Evolutionary conservation across 2,113 vertebrate genomes (phyloP), one percentile per base, ranked within the genome.

Genomic region (Coregonus clupeaformis): DNA sequence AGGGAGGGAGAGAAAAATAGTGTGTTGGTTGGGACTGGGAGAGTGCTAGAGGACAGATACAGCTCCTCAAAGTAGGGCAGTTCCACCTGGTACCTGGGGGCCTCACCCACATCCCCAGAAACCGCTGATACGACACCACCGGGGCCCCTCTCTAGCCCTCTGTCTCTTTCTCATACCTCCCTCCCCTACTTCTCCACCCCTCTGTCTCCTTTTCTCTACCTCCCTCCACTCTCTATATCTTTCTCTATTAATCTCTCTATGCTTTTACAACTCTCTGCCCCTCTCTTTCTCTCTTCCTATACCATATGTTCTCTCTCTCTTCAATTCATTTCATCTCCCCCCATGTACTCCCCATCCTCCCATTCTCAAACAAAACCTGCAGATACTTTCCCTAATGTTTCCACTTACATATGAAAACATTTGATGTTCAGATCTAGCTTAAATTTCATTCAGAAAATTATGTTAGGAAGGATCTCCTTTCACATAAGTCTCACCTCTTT

Each of bases 71-170:
- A 89, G 72, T 84, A 68, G 84, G 78, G 59, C 78, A 82, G 14
- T 70, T 80, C 82, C 84, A 82, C 84, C 81, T 87, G 84, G 86
- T 77, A 87, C 85, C 88, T 85, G 80, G 77, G 80, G 80, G 82
- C 71, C 83, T 86, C 81, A 84, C 77, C 84, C 81, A 72, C 20
- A 9, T 68, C 84, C 76, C 74, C 60, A 82, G 76, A 84, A 89
- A 89, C 67, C 11, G 77, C 86, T 88, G 89, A 89, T 83, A 45
- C 75, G 45, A 75, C 84, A 80, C 75, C 79, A 68, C 80, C 73
- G 76, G 75, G 72, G 63, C 79, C 59, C 75, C 62, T 30, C 73
- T 24, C 62, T 27, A 79, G 49, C 49, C 65, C 3, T 77, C 57
- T 71, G 0, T 71, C 32, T 47, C 20, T 24, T n/a, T n/a, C 52